Evolutionary conservation across 2,113 vertebrate species (phyloP), one percentile per base, ranked within the genome.

Genomic region (Solea solea): DNA sequence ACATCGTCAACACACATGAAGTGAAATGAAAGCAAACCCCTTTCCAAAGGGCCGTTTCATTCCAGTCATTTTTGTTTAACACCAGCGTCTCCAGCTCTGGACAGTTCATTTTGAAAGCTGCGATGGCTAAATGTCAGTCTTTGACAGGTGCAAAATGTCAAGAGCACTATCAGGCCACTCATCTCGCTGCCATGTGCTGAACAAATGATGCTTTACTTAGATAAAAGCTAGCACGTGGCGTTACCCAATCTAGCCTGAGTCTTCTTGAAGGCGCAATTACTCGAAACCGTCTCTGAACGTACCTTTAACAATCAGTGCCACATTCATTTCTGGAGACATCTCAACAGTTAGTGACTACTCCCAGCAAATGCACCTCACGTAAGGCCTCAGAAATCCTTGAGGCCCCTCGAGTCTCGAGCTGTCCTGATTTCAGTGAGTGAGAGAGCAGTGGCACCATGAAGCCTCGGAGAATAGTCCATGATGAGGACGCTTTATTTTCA

Each of bases 391-490:
- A 72, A 72, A 72, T 81, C 76, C 77, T 78, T 3, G 21, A 81
- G 73, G 78, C 80, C 83, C 66, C 76, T 87, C 3, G 58, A 83
- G 64, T 80, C 58, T 71, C 34, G 60, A 16, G 61, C 69, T 69
- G 72, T 72, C 84, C 85, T 88, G 87, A 85, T 88, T 88, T 84
- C 58, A 59, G 69, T 51, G 55, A 45, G 64, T 34, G 45, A 52
- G 70, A 52, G 60, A 67, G 80, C 51, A 57, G 54, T 16, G 64
- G 76, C 65, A 72, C 69, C 67, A 54, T 12, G 41, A 7, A 70
- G 80, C 69, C 75, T 63, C 14, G 51, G 64, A 82, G 69, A 84
- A 88, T 86, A 88, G 83, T 83, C 80, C 85, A 69, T 81, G 87
- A 92, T 86, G 84, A 89, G 77, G 71, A 70, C 45, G 40, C 60